Base-by-base conservation (phyloP, 2,797 vertebrate species). In the Iguana delicatissima region DNA sequence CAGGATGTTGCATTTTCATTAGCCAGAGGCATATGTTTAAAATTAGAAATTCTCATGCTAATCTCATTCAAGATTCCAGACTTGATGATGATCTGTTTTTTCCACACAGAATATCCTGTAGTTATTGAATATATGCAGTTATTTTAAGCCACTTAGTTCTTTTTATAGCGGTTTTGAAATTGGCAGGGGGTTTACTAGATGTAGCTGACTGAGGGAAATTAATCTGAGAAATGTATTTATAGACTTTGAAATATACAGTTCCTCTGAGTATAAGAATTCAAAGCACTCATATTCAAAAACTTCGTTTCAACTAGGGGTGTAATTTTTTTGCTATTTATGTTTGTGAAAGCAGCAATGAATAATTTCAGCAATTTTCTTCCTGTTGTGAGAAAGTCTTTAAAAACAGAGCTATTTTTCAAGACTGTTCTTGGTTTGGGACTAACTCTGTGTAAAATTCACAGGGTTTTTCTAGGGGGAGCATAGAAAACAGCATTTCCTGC, bases 21-120 rank as follows among this genome's bases (percentile, higher is more conserved):
- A 89, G 22, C 55, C 86, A n/a, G 46, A 42, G 84, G 20, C 8
- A 80, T 85, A 88, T 89, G 50, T 89, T 93, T 89, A 85, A 92
- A 89, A 88, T 89, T 6, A 89, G 87, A 84, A 92, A 89, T 93
- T 35, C 79, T 80, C 74, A 89, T 59, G 4, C 64, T 90, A 89
- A 59, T 88, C 86, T 92, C 67, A 92, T 46, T 90, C 89, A 46
- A 86, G 74, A 76, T 18, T 82, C 26, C 83, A 92, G 69, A 26
- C 52, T 55, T 62, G 84, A 85, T 88, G 88, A 32, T 88, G 89
- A 26, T 86, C 88, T 26, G 67, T 62, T 29, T 79, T 80, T n/a
- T 89, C 16, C 35, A 89, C 0, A 9, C 46, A 89, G 1, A 46
- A 74, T 64, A 74, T 29, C 81, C 12, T 80, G 67, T 86, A 35